Evolutionary conservation across 2,797 vertebrate genomes (phyloP).

Genomic region (Sebastes steindachneri): DNA sequence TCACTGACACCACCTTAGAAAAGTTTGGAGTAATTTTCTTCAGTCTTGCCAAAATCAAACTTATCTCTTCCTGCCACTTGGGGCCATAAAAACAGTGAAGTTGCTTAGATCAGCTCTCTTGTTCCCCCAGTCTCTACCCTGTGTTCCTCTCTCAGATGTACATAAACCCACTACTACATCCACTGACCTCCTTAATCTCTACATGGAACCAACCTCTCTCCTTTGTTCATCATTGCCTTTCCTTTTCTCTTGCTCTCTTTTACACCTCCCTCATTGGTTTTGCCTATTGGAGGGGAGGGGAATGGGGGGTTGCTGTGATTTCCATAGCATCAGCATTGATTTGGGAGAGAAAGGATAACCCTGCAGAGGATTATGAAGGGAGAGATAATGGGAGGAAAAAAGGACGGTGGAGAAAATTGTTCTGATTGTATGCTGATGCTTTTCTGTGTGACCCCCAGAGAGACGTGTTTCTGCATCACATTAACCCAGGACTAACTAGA

Average conservation of each 20-base stretch:
- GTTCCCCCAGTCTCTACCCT: background rate
- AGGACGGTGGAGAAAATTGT: slow-evolving; percentile 18
- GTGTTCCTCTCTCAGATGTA: background rate
- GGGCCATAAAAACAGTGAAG: background rate
- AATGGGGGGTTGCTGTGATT: slow-evolving; percentile 4
- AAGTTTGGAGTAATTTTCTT: background rate
- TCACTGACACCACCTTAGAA: background rate
- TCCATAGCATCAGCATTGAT: background rate
- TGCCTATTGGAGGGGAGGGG: background rate
- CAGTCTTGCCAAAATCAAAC: background rate
- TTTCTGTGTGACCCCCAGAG: background rate
- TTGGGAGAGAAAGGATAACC: background rate
- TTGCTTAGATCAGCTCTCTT: slow-evolving; percentile 7
- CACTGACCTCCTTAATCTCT: background rate
- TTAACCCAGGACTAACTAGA: background rate
- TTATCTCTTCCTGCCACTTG: background rate
- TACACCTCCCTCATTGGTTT: background rate
- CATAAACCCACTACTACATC: background rate
- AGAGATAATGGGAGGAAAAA: slow-evolving; percentile 41
- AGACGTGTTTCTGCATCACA: slow-evolving; percentile 6
- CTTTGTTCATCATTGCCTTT: slow-evolving; percentile 36
- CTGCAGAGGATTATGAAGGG: slow-evolving; percentile 45
- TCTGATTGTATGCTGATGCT: slow-evolving; percentile 21
- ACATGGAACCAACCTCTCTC: background rate
- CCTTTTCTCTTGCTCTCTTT: slow-evolving; percentile 20